Evolutionary conservation across 2,888 invertebrate species (phyloP).

Genomic region (Ormyrus thymus): DNA sequence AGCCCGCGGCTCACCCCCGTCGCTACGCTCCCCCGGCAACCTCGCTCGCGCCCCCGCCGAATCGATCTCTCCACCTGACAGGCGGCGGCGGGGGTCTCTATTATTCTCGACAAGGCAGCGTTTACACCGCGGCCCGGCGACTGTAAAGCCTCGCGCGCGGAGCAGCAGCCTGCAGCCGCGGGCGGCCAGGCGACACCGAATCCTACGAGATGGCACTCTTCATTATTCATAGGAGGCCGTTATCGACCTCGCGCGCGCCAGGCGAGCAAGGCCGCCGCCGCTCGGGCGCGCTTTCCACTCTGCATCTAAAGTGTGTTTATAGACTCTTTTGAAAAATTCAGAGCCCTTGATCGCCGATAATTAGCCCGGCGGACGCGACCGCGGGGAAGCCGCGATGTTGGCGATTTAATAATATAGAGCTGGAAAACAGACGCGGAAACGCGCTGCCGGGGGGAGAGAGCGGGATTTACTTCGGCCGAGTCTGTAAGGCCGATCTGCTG

Average conservation of each 20-base stretch:
- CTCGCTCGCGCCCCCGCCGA: not conserved
- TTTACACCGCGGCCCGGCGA: not conserved
- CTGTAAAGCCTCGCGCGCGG: not conserved
- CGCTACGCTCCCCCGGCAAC: too few relatives aligned
- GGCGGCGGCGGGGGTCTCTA: constrained; percentile 13
- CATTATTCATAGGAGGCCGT: constrained; percentile 64
- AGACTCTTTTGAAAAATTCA: constrained; percentile 49
- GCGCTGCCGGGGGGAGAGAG: not conserved
- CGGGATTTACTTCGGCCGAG: not conserved
- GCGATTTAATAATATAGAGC: not conserved
- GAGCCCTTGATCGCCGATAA: constrained; percentile 15
- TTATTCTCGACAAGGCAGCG: constrained; percentile 1
- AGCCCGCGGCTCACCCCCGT: too few relatives aligned
- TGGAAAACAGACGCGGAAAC: not conserved
- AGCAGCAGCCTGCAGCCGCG: not conserved
- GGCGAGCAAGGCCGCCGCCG: constrained; percentile 46
- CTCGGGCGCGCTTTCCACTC: constrained; percentile 31
- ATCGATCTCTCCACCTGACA: constrained; percentile 19
- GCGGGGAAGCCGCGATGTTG: not conserved
- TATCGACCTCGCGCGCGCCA: constrained; percentile 61
- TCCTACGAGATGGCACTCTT: constrained; percentile 63
- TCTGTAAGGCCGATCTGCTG: too few relatives aligned
- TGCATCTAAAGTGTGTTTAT: constrained; percentile 42
- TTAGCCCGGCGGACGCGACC: too few relatives aligned
- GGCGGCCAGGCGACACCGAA: constrained; percentile 58